A percentile compares a stretch with the other conserved stretches of the same genome.
These are phyloP conservation scores for Drosophila sordidula DNA, from an alignment of 2,888 invertebrate species.

Conservation along the genomic window DNA sequence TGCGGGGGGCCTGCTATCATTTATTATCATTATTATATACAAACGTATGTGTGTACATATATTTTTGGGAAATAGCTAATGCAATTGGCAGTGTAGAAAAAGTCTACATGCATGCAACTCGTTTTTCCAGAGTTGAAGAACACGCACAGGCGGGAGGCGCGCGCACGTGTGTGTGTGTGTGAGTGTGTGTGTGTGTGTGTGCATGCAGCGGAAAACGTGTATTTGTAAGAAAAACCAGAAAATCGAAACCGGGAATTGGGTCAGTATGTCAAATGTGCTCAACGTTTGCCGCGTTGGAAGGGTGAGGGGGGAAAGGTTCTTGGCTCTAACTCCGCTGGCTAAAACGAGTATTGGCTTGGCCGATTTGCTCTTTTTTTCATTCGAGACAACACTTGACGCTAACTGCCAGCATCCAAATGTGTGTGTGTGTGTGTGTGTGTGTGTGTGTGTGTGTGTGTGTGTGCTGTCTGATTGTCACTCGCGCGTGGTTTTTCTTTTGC, in stretches of 20 bases:
- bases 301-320: conserved; percentile 41
- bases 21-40: neutral
- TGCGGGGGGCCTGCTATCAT: neutral
- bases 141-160: conserved; percentile 22
- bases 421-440: conserved; percentile 8
- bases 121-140: conserved; percentile 49
- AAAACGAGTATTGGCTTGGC: conserved; percentile 64
- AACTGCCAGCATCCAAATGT: conserved; percentile 50
- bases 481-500: conserved; percentile 64
- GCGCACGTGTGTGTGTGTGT: neutral
- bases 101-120: conserved; percentile 59
- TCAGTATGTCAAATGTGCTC: conserved; percentile 78
- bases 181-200: conserved; percentile 37
- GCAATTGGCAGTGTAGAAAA: conserved; percentile 43
- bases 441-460: conserved; percentile 13
- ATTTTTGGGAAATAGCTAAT: conserved; percentile 9
- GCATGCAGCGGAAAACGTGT: conserved; percentile 72
- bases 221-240: conserved; percentile 80
- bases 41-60: neutral
- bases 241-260: conserved; percentile 83
- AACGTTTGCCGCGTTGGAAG: neutral
- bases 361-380: conserved; percentile 62
- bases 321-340: conserved; percentile 50
- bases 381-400: conserved; percentile 62
- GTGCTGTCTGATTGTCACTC: conserved; percentile 58